Evolutionary conservation across 37 sponge, comb jelly and placozoan species (phyloP), one percentile per base, ranked within the genome.

Genomic region (Halisarca cf. caerulea): DNA sequence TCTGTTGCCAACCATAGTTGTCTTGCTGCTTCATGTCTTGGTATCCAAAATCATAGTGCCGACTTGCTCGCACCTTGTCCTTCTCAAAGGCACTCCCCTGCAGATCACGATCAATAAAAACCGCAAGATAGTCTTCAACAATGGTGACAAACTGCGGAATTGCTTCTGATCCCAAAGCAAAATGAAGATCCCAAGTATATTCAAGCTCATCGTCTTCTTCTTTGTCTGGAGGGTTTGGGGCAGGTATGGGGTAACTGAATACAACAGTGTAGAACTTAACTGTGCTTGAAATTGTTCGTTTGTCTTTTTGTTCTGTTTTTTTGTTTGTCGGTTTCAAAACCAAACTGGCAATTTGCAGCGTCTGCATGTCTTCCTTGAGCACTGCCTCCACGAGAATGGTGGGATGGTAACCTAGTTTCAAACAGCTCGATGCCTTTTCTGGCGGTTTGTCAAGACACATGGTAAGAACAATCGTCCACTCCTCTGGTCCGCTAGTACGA

Each of bases 11-110:
- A 0, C 42, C 39, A 40, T 44, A 43, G 24, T 74, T 39, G 77
- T 74, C 77, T 44, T 74, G 77, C 14, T 74, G 45, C 45, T 74
- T 39, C 77, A 74, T 74, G 77, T 74, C 77, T 39, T 40, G 45
- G 44, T 74, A 74, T 2, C 77, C 77, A 6, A 25, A 40, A 2
- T 40, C 25, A 5, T 6, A 40, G 42, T 74, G 45, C 2, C 77
- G 42, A 23, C 36, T 41, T 2, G 36, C 45, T 5, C 77, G 1
- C 17, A 36, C 77, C 25, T 74, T 74, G 37, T 74, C 77, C 44
- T 74, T 39, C 44, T 74, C 77, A 37, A 36, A 74, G 2, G 36
- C 77, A 41, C 45, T 74, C 24, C 77, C 77, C 2, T 33, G 32
- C 17, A 74, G 77, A 25, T 74, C 77, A n/a, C 77, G 77, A 15